These are phyloP conservation scores for Philereme vetulata DNA, from an alignment of 2,888 invertebrate species.

Conservation along the genomic window DNA sequence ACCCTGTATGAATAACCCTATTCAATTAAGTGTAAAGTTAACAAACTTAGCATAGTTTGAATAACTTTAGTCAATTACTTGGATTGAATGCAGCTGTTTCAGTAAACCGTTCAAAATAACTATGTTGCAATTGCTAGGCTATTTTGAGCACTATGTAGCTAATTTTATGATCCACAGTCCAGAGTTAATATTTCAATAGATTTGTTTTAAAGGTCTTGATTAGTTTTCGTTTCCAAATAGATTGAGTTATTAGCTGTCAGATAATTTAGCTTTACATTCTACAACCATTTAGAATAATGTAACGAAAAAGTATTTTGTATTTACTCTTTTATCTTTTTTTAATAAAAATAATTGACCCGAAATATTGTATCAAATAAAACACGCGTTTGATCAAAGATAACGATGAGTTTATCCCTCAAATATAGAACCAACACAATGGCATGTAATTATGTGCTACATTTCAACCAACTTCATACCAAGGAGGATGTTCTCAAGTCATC, in stretches of 20 bases:
- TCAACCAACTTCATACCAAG: no score
- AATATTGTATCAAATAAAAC: no score
- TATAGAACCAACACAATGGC: no score
- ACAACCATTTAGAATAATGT: background rate
- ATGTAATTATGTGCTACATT: no score
- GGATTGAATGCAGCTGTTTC: constrained; percentile 30
- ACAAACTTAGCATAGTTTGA: constrained; percentile 26
- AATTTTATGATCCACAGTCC: constrained; percentile 3
- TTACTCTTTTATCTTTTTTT: no score
- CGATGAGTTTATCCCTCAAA: no score
- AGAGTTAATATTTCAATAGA: constrained; percentile 13
- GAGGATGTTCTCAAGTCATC: no score
- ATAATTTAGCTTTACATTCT: constrained; percentile 4
- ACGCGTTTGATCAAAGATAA: no score
- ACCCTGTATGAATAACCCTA: constrained; percentile 8
- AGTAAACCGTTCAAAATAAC: constrained; percentile 14
- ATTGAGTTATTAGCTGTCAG: background rate
- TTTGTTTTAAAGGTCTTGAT: constrained; percentile 15
- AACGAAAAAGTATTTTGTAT: no score
- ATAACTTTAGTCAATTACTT: constrained; percentile 29
- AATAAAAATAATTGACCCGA: no score
- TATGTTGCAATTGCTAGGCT: constrained; percentile 13
- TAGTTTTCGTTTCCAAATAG: constrained; percentile 1
- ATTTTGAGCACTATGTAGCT: constrained; percentile 12
- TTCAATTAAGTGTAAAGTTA: constrained; percentile 25